Evolutionary conservation across 2,888 invertebrate genomes (phyloP), one percentile per base, ranked within the genome.

Genomic region (Dione vanillae): DNA sequence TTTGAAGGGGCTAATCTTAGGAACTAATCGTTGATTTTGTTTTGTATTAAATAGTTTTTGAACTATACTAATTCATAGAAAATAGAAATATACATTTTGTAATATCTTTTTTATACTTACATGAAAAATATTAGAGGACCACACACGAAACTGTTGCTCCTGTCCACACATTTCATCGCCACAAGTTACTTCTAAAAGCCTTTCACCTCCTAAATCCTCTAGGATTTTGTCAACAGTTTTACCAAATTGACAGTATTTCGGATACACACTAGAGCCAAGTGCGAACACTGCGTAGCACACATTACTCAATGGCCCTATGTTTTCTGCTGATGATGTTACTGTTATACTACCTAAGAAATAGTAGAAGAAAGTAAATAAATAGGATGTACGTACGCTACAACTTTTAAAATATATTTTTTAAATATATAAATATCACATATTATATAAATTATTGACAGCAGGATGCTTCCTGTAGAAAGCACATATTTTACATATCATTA

Each of bases 91-190:
- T n/a, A n/a, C n/a, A n/a, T n/a, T n/a, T n/a, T n/a, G 7, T 14
- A 8, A 27, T 27, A 3, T 27, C 27, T 27, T 27, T 27, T 27
- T 27, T 27, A 43, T 11, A 86, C 91, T 90, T 89, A 97, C 97
- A 84, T 96, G 95, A 83, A 98, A 98, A 16, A 97, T 96, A 82
- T 97, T 96, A 0, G 96, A 96, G 0, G 98, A 97, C 98, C 98
- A 98, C 80, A 95, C 95, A 70, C 96, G 94, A 84, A 99, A 99
- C 0, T 98, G 96, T 83, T 98, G 98, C 82, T 99, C 99, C 86
- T 98, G 98, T 0, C 98, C 98, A 81, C 97, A 97, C 94, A 99
- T 96, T 92, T 99, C 99, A 85, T 99, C 99, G 0, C 98, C 99
- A 71, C 96, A 96, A 0, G 96, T 95, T 77, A 98, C 87, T 78